Percentiles rank a stretch among this genome's conserved stretches.
These are phyloP conservation scores for Philotrypesis tridentata DNA, from an alignment of 1,140 invertebrate species.

Conservation along the genomic window DNA sequence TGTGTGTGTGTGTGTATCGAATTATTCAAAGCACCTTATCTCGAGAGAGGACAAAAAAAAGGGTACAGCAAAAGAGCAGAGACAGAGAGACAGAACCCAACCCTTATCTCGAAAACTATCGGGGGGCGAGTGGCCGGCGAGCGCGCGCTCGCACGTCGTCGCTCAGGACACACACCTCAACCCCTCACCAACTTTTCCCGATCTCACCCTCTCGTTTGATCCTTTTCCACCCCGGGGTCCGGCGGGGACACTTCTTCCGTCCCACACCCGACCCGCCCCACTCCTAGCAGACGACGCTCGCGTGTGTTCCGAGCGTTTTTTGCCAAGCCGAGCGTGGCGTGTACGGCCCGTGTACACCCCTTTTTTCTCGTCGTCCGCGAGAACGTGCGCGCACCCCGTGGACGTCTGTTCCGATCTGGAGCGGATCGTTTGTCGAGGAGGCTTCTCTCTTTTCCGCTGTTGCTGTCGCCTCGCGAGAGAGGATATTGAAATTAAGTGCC, in stretches of 20 bases:
- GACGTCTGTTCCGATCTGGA: slow-evolving; percentile 45
- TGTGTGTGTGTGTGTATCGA: too few species aligned
- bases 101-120: background rate
- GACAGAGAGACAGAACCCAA: too few species aligned
- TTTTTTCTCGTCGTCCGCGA: background rate
- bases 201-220: slow-evolving; percentile 13
- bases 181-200: background rate
- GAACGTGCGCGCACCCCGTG: too few species aligned
- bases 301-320: slow-evolving; percentile 12
- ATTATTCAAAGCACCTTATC: background rate
- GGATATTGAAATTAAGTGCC: slow-evolving; percentile 14
- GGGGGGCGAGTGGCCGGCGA: background rate
- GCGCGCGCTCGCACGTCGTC: background rate
- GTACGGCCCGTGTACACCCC: background rate
- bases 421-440: slow-evolving; percentile 50
- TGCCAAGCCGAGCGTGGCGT: background rate
- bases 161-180: too few species aligned
- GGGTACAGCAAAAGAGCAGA: too few species aligned
- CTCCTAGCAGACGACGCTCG: background rate
- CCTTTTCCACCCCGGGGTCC: slow-evolving; percentile 30
- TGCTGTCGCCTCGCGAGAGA: background rate
- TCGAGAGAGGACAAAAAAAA: background rate
- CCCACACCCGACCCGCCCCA: too few species aligned
- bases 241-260: background rate
- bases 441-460: background rate